phyloP scores from a whole-genome alignment of 2,888 invertebrate species.

The Pardosa pseudoannulata region DNA sequence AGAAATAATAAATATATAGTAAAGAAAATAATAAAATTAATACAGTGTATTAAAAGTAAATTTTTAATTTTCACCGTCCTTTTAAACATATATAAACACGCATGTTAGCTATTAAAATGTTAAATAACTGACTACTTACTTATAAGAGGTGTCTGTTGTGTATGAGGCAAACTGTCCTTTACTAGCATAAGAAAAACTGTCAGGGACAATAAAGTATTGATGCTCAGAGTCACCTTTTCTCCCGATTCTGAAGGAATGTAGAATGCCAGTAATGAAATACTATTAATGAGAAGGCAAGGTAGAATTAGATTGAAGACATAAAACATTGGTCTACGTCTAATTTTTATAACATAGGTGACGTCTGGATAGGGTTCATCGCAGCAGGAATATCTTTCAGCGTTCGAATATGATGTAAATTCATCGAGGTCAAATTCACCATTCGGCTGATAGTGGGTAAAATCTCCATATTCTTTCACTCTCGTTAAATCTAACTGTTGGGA shows the following conservation, averaged over 20 bases:
- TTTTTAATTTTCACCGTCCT: no score
- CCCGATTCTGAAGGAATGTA: slow-evolving; percentile 92
- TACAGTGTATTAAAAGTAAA: no score
- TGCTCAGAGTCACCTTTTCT: slow-evolving; percentile 90
- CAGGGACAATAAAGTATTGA: slow-evolving; percentile 91
- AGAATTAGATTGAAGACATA: slow-evolving; percentile 91
- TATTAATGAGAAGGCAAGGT: slow-evolving; percentile 89
- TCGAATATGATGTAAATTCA: slow-evolving; percentile 85
- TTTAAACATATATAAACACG: no score
- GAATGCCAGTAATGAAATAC: slow-evolving; percentile 89
- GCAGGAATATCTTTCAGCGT: slow-evolving; percentile 87
- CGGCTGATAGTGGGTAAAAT: slow-evolving; percentile 91
- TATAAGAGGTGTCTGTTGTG: slow-evolving; percentile 90
- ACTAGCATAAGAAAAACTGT: slow-evolving; percentile 93
- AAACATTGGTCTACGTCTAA: slow-evolving; percentile 87
- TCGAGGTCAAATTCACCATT: slow-evolving; percentile 92
- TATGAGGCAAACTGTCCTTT: slow-evolving; percentile 88
- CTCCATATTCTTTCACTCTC: slow-evolving; percentile 88
- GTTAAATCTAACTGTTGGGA: slow-evolving; percentile 83
- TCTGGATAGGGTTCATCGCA: slow-evolving; percentile 86
- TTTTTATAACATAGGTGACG: slow-evolving; percentile 87
- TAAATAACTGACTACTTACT: slow-evolving; percentile 81
- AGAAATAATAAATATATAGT: no score
- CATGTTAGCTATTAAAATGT: no score
- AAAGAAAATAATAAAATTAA: no score